Percentiles rank a stretch among this genome's conserved stretches.
Evolutionary conservation across 37 sponge, comb jelly and placozoan genomes (phyloP).

Genomic region (Oscarella lobularis): DNA sequence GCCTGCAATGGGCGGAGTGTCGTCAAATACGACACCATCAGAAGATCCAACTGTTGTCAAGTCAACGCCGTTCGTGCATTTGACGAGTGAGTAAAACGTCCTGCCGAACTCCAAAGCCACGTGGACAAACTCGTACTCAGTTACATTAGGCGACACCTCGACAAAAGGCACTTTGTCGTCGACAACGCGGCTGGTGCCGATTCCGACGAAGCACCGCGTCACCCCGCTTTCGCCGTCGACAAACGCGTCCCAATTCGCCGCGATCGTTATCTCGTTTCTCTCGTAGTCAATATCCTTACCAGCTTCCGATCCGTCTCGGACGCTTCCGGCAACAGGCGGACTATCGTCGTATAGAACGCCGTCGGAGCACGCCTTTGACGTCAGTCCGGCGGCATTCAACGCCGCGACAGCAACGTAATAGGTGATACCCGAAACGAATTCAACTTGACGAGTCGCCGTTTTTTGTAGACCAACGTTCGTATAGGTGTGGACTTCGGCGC

Average conservation of each 20-base stretch:
- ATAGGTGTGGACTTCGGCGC: background rate
- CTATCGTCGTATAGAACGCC: constrained; percentile 37
- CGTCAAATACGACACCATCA: background rate
- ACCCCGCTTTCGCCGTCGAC: constrained; percentile 49
- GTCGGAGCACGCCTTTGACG: constrained; percentile 5
- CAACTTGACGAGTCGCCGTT: background rate
- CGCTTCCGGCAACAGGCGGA: constrained; percentile 23
- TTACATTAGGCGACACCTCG: too few relatives aligned
- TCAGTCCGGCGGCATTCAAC: constrained; percentile 18
- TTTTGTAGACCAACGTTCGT: background rate
- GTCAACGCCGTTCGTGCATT: too few relatives aligned
- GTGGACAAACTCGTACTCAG: too few relatives aligned
- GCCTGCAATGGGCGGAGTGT: background rate
- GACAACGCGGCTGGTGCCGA: too few relatives aligned
- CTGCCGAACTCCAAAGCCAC: too few relatives aligned
- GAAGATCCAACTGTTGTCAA: too few relatives aligned
- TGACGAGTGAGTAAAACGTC: too few relatives aligned
- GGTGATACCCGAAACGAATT: background rate
- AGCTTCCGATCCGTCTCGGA: constrained; percentile 4
- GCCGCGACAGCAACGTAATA: constrained; percentile 6
- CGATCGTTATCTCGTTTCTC: background rate
- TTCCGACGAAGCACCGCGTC: too few relatives aligned
- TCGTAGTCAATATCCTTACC: background rate
- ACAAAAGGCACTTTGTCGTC: too few relatives aligned
- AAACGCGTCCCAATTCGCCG: constrained; percentile 24